Evolutionary conservation across 2,797 vertebrate species (phyloP), one percentile per base, ranked within the genome.

Genomic region (Orientallactaga sibirica): DNA sequence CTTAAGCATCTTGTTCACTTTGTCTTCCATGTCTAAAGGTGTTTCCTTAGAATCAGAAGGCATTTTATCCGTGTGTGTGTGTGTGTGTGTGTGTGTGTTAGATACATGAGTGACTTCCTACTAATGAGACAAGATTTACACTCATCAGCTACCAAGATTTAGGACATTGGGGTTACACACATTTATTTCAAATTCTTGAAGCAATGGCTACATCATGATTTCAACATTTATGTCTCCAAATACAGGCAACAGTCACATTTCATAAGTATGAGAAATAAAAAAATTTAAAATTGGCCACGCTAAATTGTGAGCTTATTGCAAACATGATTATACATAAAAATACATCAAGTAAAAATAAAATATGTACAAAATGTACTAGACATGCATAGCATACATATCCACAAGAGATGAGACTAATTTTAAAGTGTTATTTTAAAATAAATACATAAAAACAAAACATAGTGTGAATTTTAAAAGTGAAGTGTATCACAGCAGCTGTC

Each of bases 401-500:
- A 5, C 11, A 92, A 14, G 16, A 80, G 11, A 73, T 41, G 10
- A 88, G 78, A 74, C 87, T 84, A 71, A 92, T 83, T 84, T 88
- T 83, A 67, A 95, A 90, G n/a, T 88, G 27, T 71, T 84, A 90
- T 66, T 93, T 78, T 87, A 3, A 91, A 92, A 86, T 78, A 95
- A 93, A 80, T 85, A 62, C 18, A 19, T 93, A 68, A 83, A 77
- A 88, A 67, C 71, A 84, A 96, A 93, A 86, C 37, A 10, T 10
- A 16, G 3, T 89, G 2, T 91, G 25, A 68, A 80, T 92, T 90
- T 89, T 41, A 91, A 89, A 91, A 93, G 37, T n/a, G 52, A 94
- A 88, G 22, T 41, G 5, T 71, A 73, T 80, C 4, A 58, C 55
- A 58, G 55, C 55, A 58, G 14, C 55, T 58, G 55, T 15, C 16